These are phyloP conservation scores for Clivina fossor DNA, from an alignment of 2,888 invertebrate genomes.

Conservation along the genomic window DNA sequence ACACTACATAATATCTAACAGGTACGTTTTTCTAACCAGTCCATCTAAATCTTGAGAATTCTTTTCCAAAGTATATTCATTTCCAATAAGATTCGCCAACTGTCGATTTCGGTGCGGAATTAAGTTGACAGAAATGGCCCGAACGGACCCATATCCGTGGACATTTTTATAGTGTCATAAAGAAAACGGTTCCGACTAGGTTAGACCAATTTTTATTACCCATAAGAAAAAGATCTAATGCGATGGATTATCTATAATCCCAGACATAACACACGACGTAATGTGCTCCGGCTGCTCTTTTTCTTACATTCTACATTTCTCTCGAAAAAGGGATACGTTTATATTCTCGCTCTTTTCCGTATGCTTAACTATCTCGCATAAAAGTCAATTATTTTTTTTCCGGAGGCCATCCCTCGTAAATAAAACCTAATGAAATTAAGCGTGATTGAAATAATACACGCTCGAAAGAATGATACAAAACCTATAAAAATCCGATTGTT, in stretches of 20 bases:
- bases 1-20: too few species aligned
- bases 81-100: too few species aligned
- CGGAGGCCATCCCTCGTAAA: too few species aligned
- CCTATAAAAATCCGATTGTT: too few species aligned
- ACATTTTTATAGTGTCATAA: constrained; percentile 28
- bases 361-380: constrained; percentile 17
- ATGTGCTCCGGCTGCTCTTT: constrained; percentile 22
- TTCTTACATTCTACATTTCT: background rate
- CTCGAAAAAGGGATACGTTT: too few species aligned
- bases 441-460: too few species aligned
- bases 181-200: constrained; percentile 25
- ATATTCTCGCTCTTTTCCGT: too few species aligned
- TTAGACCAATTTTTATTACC: constrained; percentile 32
- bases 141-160: constrained; percentile 15
- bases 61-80: too few species aligned
- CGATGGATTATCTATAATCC: constrained; percentile 31
- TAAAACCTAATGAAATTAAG: too few species aligned
- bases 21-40: too few species aligned
- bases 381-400: constrained; percentile 26
- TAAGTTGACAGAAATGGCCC: constrained; percentile 26
- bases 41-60: too few species aligned
- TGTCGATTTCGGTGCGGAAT: constrained; percentile 20
- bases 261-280: constrained; percentile 22
- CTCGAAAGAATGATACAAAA: too few species aligned
- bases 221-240: constrained; percentile 27